Conservation (phyloP, 2,888 invertebrate genomes). For the Gymnocheta viridis region DNA sequence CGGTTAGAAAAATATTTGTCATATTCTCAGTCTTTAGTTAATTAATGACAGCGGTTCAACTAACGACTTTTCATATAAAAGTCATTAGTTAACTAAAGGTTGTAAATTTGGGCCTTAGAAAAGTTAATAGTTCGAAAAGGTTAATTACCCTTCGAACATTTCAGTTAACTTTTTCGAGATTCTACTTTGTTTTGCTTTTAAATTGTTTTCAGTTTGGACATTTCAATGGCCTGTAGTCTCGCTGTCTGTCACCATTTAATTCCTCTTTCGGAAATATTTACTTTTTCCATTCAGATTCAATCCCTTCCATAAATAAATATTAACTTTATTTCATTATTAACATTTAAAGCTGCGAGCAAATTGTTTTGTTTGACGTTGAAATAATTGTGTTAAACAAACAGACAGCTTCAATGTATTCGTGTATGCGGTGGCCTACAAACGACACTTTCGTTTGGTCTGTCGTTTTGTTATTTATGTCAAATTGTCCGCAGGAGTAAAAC, state of each 20-base stretch:
- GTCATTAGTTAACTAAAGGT: too few relatives aligned
- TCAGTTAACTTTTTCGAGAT: too few relatives aligned
- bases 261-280: background rate
- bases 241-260: background rate
- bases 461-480: slow-evolving; percentile 1
- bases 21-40: too few relatives aligned
- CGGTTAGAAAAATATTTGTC: too few relatives aligned
- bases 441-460: background rate
- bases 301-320: background rate
- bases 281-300: background rate
- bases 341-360: background rate
- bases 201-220: background rate
- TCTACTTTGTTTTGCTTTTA: too few relatives aligned
- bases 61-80: too few relatives aligned
- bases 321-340: slow-evolving; percentile 7
- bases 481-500: slow-evolving; percentile 21
- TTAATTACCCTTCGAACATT: too few relatives aligned
- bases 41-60: too few relatives aligned
- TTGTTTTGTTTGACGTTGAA: slow-evolving; percentile 33
- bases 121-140: too few relatives aligned
- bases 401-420: background rate
- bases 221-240: background rate
- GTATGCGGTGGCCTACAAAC: background rate
- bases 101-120: too few relatives aligned
- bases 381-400: slow-evolving; percentile 34